phyloP scores from a whole-genome alignment of 2,797 vertebrate species.

The Tragelaphus oryx region DNA sequence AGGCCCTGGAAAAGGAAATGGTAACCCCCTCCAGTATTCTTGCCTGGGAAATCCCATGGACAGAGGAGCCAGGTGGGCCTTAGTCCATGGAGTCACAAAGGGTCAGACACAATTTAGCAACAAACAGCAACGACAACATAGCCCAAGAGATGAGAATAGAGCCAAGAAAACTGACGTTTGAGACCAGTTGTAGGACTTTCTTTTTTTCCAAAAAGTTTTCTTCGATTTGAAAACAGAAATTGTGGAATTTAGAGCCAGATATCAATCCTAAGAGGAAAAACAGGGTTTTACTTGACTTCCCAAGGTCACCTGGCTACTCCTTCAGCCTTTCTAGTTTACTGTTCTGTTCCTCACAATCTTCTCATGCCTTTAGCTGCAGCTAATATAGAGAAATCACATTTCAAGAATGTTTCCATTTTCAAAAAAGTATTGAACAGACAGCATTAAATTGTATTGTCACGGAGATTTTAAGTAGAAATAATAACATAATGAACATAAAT shows the following conservation, averaged over 20 bases:
- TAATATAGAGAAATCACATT: background rate
- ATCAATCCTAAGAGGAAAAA: background rate
- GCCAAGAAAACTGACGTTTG: background rate
- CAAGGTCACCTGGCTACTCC: background rate
- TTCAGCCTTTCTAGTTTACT: background rate
- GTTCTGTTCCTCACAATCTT: background rate
- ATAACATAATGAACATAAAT: background rate
- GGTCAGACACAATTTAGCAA: background rate
- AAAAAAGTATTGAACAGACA: background rate
- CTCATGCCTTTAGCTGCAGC: background rate
- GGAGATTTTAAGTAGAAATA: slow-evolving; percentile 26
- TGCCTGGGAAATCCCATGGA: background rate
- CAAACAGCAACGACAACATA: background rate
- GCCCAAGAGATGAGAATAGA: background rate
- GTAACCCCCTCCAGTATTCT: background rate
- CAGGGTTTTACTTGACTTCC: background rate
- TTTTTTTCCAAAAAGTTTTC: background rate
- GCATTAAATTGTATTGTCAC: background rate
- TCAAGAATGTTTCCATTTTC: background rate
- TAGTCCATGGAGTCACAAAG: background rate
- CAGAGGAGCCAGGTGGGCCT: background rate
- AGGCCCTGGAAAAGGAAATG: background rate
- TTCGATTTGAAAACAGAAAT: background rate
- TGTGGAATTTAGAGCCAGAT: background rate
- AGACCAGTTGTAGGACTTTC: background rate